Conservation (phyloP, 2,797 vertebrate genomes). For the Cyprinella venusta region DNA sequence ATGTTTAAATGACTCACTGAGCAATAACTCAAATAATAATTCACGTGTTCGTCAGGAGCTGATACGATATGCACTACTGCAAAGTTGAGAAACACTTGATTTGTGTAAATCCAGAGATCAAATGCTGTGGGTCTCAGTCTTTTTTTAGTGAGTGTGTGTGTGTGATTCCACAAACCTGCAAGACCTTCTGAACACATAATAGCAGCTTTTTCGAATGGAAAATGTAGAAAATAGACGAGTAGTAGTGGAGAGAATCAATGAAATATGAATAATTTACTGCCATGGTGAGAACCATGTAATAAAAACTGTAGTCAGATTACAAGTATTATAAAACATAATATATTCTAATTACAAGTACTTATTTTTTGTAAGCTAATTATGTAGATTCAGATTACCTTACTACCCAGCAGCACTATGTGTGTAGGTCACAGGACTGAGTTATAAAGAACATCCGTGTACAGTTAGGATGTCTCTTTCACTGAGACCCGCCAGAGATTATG, state of each 20-base stretch:
- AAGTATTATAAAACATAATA: background rate
- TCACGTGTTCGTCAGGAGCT: background rate
- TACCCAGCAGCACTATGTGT: conserved; percentile 5
- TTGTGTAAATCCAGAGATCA: background rate
- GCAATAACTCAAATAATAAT: background rate
- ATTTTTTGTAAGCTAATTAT: background rate
- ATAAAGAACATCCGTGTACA: conserved; percentile 86
- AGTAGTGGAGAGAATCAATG: no score
- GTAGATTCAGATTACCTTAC: background rate
- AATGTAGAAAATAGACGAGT: no score
- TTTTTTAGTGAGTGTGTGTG: background rate
- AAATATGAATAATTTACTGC: background rate
- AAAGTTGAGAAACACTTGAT: background rate
- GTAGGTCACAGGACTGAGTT: conserved; percentile 80
- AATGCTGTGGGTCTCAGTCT: background rate
- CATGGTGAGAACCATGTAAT: background rate
- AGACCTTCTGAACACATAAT: background rate
- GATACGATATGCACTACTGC: background rate
- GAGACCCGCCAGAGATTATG: conserved; percentile 88
- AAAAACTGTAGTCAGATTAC: background rate
- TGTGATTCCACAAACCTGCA: background rate
- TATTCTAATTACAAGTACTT: background rate
- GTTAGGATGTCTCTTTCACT: conserved; percentile 85
- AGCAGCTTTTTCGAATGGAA: background rate
- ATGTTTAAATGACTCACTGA: background rate